Evolutionary conservation across 1,140 invertebrate genomes (phyloP), one percentile per base, ranked within the genome.

Genomic region (Drosophila insularis): DNA sequence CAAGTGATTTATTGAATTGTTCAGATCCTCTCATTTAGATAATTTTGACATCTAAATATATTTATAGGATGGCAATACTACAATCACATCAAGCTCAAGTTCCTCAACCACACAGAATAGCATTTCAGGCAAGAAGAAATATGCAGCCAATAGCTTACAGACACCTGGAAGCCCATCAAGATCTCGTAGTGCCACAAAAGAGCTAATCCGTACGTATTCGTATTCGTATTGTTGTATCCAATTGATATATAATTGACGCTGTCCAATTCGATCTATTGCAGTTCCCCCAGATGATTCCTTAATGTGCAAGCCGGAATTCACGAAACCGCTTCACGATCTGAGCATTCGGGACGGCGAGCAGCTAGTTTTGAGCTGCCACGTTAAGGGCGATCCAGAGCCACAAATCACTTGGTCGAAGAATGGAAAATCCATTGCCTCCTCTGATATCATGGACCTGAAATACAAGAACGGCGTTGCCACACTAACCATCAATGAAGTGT

Each of bases 361-460:
- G 40, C 92, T 98, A 59, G 94, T 95, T 65, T 93, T 98, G 10
- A 95, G 93, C 10, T 97, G 96, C 53, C 94, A 95, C 17, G 96
- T 98, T 21, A 94, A 95, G 60, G 97, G 97, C 13, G 97, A 98
- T 92, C 97, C 97, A n/a, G 97, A 98, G 90, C 97, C 97, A 4
- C 95, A 97, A 84, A 95, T 98, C 1, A 94, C 95, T 64, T 98
- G 97, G 97, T 94, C 93, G 65, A 98, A 98, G 92, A 95, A 96
- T 78, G 95, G 95, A 59, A 95, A 96, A 90, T 80, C 93, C 10
- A 92, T 97, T 35, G 94, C 94, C 60, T 97, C 96, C 1, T 96
- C 95, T 0, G 95, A 98, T 92, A 95, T 98, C 31, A 94, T 98
- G 71, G 97, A 98, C 91, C 93, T 98, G 17, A 98, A 98, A 92